Evolutionary conservation across 1,140 invertebrate species (phyloP).

Genomic region (Megalonaias nervosa): DNA sequence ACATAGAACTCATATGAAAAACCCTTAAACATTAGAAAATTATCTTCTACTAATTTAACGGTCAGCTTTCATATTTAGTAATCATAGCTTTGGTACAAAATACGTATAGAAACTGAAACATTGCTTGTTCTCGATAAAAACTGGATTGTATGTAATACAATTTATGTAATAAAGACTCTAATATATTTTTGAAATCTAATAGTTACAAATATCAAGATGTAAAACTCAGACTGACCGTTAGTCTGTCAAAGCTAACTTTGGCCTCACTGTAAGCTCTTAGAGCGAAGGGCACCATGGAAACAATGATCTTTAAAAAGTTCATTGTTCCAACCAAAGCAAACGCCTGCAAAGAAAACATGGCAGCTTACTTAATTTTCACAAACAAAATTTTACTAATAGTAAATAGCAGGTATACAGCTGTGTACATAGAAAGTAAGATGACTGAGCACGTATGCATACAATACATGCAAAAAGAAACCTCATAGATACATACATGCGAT

Average conservation of each 20-base stretch:
- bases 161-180: neutral
- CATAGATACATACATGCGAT: too few species aligned
- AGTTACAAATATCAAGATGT: neutral
- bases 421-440: neutral
- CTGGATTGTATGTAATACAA: neutral
- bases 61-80: too few species aligned
- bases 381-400: neutral
- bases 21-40: too few species aligned
- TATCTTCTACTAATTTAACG: too few species aligned
- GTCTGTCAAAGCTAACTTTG: conserved; percentile 66
- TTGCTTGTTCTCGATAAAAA: too few species aligned
- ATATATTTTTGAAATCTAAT: neutral
- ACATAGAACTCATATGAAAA: too few species aligned
- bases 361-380: neutral
- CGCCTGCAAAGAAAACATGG: conserved; percentile 46
- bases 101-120: too few species aligned
- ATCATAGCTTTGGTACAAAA: too few species aligned
- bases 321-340: conserved; percentile 61
- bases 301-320: conserved; percentile 52
- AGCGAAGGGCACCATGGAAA: conserved; percentile 55
- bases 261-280: conserved; percentile 55
- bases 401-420: neutral
- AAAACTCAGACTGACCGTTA: conserved; percentile 57
- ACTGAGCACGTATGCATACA: neutral
- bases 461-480: neutral